A percentile compares a stretch with the other conserved stretches of the same genome.
phyloP scores from a whole-genome alignment of 1,140 invertebrate species.

The Neotoxoptera formosana region DNA sequence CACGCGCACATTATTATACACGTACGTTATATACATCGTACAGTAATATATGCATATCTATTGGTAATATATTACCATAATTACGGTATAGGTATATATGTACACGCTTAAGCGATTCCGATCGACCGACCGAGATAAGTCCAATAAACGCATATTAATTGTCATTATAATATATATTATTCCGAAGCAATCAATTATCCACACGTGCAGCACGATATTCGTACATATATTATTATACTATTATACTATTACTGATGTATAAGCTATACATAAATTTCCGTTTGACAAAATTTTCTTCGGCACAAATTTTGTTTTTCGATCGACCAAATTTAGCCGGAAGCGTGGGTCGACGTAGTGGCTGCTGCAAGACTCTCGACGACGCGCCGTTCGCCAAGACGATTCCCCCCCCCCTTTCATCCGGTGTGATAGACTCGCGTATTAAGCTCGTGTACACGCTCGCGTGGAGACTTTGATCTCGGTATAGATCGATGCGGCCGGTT shows the following conservation, averaged over 20 bases:
- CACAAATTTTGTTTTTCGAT: not conserved
- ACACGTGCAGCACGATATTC: not conserved
- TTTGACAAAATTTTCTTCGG: not conserved
- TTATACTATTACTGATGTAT: too few species aligned
- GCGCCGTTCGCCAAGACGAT: not conserved
- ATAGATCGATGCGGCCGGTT: not conserved
- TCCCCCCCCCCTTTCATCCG: not conserved
- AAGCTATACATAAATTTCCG: too few species aligned
- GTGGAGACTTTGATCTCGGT: not conserved
- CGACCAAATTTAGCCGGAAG: not conserved
- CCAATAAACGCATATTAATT: constrained; percentile 8
- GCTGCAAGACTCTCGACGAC: not conserved
- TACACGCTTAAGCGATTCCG: not conserved
- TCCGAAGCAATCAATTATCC: not conserved
- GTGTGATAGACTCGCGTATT: not conserved
- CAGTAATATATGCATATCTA: not conserved
- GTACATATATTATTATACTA: not conserved
- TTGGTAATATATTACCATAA: not conserved
- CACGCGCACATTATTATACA: not conserved
- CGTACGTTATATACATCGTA: not conserved
- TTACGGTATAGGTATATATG: not conserved
- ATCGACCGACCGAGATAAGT: constrained; percentile 2
- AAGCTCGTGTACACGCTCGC: not conserved
- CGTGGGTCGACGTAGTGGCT: not conserved
- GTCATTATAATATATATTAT: constrained; percentile 19